Evolutionary conservation across 2,888 invertebrate species (phyloP), one percentile per base, ranked within the genome.

Genomic region (Volucella bombylans): DNA sequence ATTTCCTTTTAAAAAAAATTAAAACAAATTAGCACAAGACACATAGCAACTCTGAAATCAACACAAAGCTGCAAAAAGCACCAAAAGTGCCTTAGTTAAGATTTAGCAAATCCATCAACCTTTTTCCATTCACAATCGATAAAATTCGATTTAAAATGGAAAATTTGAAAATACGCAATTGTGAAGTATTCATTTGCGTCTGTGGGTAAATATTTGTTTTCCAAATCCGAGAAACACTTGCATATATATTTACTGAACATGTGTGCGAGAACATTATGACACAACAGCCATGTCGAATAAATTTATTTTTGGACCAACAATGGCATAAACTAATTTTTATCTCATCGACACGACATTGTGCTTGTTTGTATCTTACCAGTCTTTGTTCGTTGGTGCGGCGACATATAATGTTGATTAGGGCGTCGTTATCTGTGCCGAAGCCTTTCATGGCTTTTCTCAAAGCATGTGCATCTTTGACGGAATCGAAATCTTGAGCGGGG

Each of bases 381-480:
- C 99, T 94, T 92, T 99, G 98, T 41, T 94, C 94, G 89, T 98
- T 97, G 87, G 95, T 95, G 64, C 98, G 94, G 87, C 94, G 94
- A 9, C 96, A 94, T 59, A 99, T 93, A 11, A 98, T 95, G 88
- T 95, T 95, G 78, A 98, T 97, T 88, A 98, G 95, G 0, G 96
- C 94, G 89, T 96, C 95, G 90, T 98, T 98, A 90, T 98, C 97
- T 0, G 98, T 98, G 43, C 98, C 97, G 50, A 92, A 91, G 18
- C 97, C 97, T 92, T 97, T 97, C 97, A 97, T 97, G 0, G 97
- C 97, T 88, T 95, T 96, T n/a, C 97, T 94, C 31, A 97, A 93
- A 1, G 94, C 92, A 87, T 95, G 95, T 0, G 97, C 97, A 94
- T 97, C 97, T 10, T 93, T 94, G 41, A 95, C 94, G 4, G 97